Evolutionary conservation across 2,888 invertebrate species (phyloP), one percentile per base, ranked within the genome.

Genomic region (Pogonocherus hispidulus): DNA sequence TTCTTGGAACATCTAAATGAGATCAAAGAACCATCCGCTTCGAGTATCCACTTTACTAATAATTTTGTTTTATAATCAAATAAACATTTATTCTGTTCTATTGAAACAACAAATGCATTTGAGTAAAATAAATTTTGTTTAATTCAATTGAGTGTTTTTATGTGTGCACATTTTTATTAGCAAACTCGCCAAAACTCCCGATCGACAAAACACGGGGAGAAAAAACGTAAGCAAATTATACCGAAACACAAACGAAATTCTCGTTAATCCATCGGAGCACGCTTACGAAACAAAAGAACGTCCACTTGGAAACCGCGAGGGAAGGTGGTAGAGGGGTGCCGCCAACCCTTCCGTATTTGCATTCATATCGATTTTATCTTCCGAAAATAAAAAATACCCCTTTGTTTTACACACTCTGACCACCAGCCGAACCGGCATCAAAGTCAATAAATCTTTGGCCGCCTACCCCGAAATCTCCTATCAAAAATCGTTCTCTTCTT

Each of bases 291-390:
- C 72, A 72, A 72, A 72, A 69, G 72, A 72, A 69, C 69, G 63
- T 66, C 59, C 67, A 67, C 72, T 72, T 72, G 72, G 63, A 66
- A 63, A 62, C 72, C 72, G 65, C 69, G 67, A 69, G 66, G 72
- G 69, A 60, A 55, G 51, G 41, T n/a, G 27, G 44, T 19, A 41
- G 44, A 51, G 54, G 56, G 62, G 44, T 49, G 16, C 49, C 64
- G 23, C 22, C 64, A 37, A 56, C 49, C 64, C 56, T 64, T 66
- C 69, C 69, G 66, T 69, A 71, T 71, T 71, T 71, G 64, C 71
- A 71, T 71, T 71, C 69, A 65, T 67, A 71, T 71, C 66, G 71
- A 71, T 71, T 71, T 69, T 71, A 71, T 71, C 69, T 71, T 69
- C 59, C 62, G 41, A 59, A 66, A 62, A 64, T 56, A 67, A 69